Base-by-base conservation (phyloP, 2,888 invertebrate genomes). In the Chaetoderma sp. region DNA sequence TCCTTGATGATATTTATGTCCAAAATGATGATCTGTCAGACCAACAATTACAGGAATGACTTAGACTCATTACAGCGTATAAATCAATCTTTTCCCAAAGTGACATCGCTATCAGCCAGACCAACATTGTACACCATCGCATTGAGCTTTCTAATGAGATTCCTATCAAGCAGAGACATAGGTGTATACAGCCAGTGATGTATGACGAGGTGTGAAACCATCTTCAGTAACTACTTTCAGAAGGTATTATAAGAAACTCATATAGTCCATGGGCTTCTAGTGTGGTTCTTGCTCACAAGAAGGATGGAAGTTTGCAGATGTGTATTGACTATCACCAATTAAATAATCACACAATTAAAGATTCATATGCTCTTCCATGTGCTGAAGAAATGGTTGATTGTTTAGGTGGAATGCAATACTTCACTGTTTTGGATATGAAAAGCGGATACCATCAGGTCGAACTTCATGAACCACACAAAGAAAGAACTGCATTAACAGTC, bases 381-480 rank as follows among this genome's bases (percentile, higher is more conserved):
- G 55, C 72, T 10, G 68, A 75, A n/a, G 73, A 74, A n/a, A 32
- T 68, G 0, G 32, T 75, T 8, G 68, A 72, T 32, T 39, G 10
- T 1, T 28, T 74, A 3, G 4, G 44, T 8, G 75, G 71, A 2
- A 28, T 36, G 1, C 67, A 47, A 16, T 68, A 49, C 23, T 72
- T 71, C 32, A 47, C 50, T 3, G 45, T 56, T 1, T 42, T 67
- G 4, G 70, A 67, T 54, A 45, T 61, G 49, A 68, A 64, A 32
- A 32, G 30, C n/a, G 68, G 66, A 4, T 70, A 67, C 49, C 56
- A 66, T 23, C 70, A 66, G 45, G 58, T 70, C 8, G 70, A 65
- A 36, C 33, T 68, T 23, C 59, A 68, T 36, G 72, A 72, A 30
- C 27, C n/a, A 2, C 65, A 69, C 44, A 68, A 67, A 23, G 60